Base-by-base conservation (phyloP, 2,888 invertebrate genomes). In the Pristionchus fissidentatus region DNA sequence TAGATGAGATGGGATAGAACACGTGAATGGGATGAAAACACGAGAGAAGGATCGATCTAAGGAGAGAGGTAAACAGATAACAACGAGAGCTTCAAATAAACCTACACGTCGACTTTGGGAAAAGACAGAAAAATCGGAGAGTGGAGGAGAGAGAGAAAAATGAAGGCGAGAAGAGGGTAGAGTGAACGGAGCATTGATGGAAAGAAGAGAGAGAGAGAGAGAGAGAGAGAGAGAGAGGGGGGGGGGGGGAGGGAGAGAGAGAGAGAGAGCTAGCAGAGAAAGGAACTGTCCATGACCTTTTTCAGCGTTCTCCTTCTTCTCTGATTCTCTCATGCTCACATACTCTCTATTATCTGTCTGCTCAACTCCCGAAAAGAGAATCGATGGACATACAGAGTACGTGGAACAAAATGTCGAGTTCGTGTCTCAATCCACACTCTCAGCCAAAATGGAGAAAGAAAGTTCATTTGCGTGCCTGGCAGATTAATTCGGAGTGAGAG, bases 271-370 rank as follows among this genome's bases (percentile, higher is more conserved):
- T n/a, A n/a, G n/a, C n/a, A n/a, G n/a, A n/a, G n/a, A n/a, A n/a
- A n/a, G n/a, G n/a, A n/a, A n/a, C n/a, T 29, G 62, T 22, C 70
- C 70, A 22, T 70, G 70, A 70, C 70, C 70, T 70, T 70, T 70
- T 41, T 70, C 38, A 41, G 19, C 66, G 22, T 35, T 70, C 70
- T 70, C n/a, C 38, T 35, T 26, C 70, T n/a, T 70, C 70, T 43
- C 70, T 70, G 70, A 41, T 41, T 35, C 35, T 35, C 62, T 62
- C 35, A 13, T n/a, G 32, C 41, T 38, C 41, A 10, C 26, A 41
- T 38, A 22, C 66, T 66, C 66, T 66, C 7, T 66, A 35, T 70
- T 41, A 38, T 41, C 41, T 70, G n/a, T 26, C n/a, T 41, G n/a
- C 41, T 26, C 2, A 26, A 22, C n/a, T 55, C 55, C 22, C 55